Evolutionary conservation across 2,797 vertebrate genomes (phyloP), one percentile per base, ranked within the genome.

Genomic region (Falco cherrug): DNA sequence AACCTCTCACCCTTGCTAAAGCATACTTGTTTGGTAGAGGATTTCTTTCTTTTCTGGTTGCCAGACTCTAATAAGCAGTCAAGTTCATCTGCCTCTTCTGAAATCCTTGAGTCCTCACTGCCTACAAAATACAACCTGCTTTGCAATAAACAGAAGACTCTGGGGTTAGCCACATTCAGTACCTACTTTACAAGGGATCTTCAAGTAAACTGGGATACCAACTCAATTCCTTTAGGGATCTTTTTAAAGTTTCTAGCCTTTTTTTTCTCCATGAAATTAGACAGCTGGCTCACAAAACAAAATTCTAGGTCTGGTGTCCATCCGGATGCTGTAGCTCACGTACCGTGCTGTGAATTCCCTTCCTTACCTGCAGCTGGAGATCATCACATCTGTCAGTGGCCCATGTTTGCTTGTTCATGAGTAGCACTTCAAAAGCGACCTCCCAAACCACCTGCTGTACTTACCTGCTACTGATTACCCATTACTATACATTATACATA

Each of bases 351-450:
- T 31, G 37, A 87, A 57, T 75, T 86, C 4, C 12, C 37, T 75
- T 89, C 17, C 28, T 54, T 24, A 41, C 6, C 22, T 65, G 25
- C 25, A 71, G 25, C 15, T 70, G 61, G 22, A 78, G 21, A 1
- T 95, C 39, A 78, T 12, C 13, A 48, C 19, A 25, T 6, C 35
- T 91, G 18, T 14, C 76, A 80, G 14, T 22, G 16, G 1, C 16
- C 1, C 0, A 4, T 0, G 2, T 26, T 41, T 84, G 8, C 17
- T 39, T 70, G 16, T 11, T 69, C 54, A 43, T 48, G n/a, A 64
- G 5, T 82, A 39, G 16, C 22, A 70, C 51, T 83, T 90, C 41
- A 8, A 37, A 79, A 80, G 28, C 6, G 28, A 61, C 11, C 5
- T 56, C 22, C 16, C 50, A 53, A 6, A 39, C 31, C 24, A 87